Evolutionary conservation across 2,797 vertebrate species (phyloP).

Genomic region (Falco naumanni): DNA sequence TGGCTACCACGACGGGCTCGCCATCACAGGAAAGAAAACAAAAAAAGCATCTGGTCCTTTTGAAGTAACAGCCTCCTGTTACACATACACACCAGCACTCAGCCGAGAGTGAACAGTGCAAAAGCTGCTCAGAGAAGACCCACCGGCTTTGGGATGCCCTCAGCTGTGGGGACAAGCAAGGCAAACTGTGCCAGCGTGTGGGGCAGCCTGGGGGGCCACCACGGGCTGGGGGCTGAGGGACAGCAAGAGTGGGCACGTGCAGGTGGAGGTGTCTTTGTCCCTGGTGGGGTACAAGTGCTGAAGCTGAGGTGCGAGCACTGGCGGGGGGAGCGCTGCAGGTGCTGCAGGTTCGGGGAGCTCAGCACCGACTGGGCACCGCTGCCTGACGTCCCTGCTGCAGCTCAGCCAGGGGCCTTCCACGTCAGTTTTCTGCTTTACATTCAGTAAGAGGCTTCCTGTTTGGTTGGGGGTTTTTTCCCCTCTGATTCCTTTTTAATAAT

Average conservation of each 20-base stretch:
- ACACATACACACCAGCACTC: background rate
- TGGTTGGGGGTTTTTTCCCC: background rate
- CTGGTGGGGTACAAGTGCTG: no score
- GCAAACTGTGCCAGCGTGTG: accelerated
- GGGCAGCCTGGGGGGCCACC: background rate
- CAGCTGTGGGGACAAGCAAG: accelerated
- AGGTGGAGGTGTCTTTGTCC: background rate
- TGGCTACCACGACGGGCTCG: background rate
- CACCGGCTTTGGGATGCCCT: background rate
- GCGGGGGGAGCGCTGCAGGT: background rate
- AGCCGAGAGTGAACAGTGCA: accelerated
- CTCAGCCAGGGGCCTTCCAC: background rate
- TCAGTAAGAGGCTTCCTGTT: background rate
- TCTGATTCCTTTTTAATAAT: background rate
- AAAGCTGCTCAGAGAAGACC: background rate
- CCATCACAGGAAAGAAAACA: background rate
- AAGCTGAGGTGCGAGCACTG: accelerated
- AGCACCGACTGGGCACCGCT: no score
- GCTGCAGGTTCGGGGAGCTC: background rate
- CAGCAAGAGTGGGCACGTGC: accelerated
- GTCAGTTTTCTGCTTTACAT: background rate
- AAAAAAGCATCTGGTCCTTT: background rate
- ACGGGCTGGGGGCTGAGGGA: accelerated
- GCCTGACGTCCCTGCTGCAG: background rate
- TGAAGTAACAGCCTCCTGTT: background rate